Percentiles rank a stretch among this genome's conserved stretches.
Conservation (phyloP, 92 coral and sea anemone species). For the Parazoanthus atlanticus region DNA sequence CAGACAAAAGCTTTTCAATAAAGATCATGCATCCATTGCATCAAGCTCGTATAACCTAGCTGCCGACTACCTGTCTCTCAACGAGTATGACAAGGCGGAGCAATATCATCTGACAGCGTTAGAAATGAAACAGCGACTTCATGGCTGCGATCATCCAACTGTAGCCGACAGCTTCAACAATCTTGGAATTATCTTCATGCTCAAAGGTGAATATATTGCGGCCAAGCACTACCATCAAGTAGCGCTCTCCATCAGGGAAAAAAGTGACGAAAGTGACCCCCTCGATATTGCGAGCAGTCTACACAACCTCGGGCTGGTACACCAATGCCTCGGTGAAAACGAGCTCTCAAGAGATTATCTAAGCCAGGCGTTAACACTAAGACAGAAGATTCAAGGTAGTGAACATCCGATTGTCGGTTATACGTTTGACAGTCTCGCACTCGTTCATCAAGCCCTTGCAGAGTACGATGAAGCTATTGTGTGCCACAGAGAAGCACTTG, state of each 20-base stretch:
- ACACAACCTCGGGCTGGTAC: slow-evolving; percentile 39
- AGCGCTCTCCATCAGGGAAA: slow-evolving; percentile 32
- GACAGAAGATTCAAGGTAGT: slow-evolving; percentile 27
- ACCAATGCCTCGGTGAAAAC: slow-evolving; percentile 25
- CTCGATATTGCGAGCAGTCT: slow-evolving; percentile 39
- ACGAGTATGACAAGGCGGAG: slow-evolving; percentile 32
- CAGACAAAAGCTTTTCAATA: slow-evolving; percentile 15
- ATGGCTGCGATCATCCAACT: slow-evolving; percentile 27
- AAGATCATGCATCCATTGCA: slow-evolving; percentile 17
- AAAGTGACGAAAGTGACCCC: not conserved
- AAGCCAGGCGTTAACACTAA: slow-evolving; percentile 7
- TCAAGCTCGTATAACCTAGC: slow-evolving; percentile 39
- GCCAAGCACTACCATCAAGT: slow-evolving; percentile 32
- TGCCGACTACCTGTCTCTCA: slow-evolving; percentile 14
- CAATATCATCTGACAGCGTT: slow-evolving; percentile 26
- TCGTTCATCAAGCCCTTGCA: slow-evolving; percentile 16
- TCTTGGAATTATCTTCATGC: slow-evolving; percentile 42
- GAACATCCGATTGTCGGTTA: slow-evolving; percentile 15
- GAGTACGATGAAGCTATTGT: slow-evolving; percentile 29
- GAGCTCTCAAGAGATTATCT: slow-evolving; percentile 10
- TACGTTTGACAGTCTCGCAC: slow-evolving; percentile 34
- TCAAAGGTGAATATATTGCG: slow-evolving; percentile 18
- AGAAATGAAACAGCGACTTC: slow-evolving; percentile 24
- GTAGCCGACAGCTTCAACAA: slow-evolving; percentile 44
- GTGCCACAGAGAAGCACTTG: slow-evolving; percentile 29